These are phyloP conservation scores for Astropecten irregularis DNA, from an alignment of 53 echinoderm and acorn worm genomes.

Conservation along the genomic window DNA sequence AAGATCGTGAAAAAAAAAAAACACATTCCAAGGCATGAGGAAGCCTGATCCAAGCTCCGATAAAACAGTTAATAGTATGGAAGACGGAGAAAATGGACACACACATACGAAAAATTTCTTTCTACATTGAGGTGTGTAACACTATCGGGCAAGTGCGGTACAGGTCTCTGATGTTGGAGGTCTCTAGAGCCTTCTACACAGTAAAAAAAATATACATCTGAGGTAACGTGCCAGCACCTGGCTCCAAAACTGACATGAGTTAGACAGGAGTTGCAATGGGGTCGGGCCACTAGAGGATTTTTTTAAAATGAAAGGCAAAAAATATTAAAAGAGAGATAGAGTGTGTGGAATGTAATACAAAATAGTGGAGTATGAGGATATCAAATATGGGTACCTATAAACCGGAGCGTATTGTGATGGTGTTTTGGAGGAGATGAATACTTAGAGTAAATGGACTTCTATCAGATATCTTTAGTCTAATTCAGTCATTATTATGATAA, in stretches of 20 bases:
- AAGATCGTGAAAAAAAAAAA: not conserved
- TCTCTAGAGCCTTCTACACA: not conserved
- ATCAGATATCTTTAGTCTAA: too few species aligned
- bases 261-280: conserved; percentile 32
- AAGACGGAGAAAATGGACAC: too few species aligned
- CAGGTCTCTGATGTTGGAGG: not conserved
- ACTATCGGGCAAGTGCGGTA: not conserved
- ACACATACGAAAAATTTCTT: too few species aligned
- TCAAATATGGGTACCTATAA: too few species aligned
- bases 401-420: too few species aligned
- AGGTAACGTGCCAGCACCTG: conserved; percentile 20
- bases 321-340: not conserved
- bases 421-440: too few species aligned
- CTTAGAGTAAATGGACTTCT: too few species aligned
- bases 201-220: too few species aligned
- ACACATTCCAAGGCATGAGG: not conserved
- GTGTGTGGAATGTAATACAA: not conserved
- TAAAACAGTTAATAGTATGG: not conserved
- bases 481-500: too few species aligned
- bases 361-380: too few species aligned
- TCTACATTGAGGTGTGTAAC: not conserved
- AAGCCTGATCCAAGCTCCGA: not conserved
- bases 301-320: not conserved
- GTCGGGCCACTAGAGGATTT: not conserved
- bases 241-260: conserved; percentile 18